Evolutionary conservation across 2,113 vertebrate genomes (phyloP).

Genomic region (Xiphophorus couchianus): DNA sequence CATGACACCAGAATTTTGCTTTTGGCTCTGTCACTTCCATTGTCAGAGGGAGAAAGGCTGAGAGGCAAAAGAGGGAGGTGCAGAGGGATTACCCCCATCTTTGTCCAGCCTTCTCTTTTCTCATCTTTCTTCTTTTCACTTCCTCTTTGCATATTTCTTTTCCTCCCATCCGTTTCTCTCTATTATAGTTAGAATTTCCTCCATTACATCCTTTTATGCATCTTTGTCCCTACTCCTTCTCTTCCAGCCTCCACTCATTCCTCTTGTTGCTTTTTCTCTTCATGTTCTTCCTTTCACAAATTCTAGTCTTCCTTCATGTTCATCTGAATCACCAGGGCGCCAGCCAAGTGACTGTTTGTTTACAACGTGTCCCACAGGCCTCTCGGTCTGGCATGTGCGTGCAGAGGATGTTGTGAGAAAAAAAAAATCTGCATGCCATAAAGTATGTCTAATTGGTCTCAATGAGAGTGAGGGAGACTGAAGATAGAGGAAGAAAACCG

Average conservation of each 20-base stretch:
- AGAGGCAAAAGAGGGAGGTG: constrained; percentile 18
- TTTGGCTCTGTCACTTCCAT: constrained; percentile 38
- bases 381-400: constrained; percentile 9
- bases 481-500: neutral
- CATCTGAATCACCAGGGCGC: constrained; percentile 15
- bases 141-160: neutral
- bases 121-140: constrained; percentile 7
- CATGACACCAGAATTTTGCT: constrained; percentile 41
- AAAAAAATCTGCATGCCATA: constrained; percentile 35
- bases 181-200: too few species aligned
- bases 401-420: constrained; percentile 1
- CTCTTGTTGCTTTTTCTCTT: neutral
- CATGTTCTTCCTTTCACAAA: neutral
- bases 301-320: constrained; percentile 7
- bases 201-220: neutral
- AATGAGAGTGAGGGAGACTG: constrained; percentile 33
- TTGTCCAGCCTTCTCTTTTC: constrained; percentile 2
- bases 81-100: constrained; percentile 24
- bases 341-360: constrained; percentile 34
- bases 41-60: constrained; percentile 1
- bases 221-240: neutral
- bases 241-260: neutral
- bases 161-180: neutral
- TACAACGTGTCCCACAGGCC: constrained; percentile 33
- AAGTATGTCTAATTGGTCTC: constrained; percentile 65